These are phyloP conservation scores for Drosophila prosaltans DNA, from an alignment of 1,140 invertebrate species.

Conservation along the genomic window DNA sequence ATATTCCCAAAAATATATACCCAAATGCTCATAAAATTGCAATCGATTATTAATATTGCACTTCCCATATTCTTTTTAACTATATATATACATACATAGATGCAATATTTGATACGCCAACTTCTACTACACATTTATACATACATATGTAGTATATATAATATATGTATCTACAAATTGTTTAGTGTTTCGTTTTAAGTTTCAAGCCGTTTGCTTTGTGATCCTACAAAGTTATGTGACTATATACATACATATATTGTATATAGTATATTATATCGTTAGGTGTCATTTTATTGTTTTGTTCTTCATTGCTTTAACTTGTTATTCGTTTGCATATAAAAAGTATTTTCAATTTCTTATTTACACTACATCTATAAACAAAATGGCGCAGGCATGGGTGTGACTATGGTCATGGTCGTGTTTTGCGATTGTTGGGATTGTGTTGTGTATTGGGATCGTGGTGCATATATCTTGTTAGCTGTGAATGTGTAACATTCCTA, in stretches of 20 bases:
- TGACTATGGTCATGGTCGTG: constrained; percentile 28
- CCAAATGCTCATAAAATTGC: constrained; percentile 65
- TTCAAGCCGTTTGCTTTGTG: constrained; percentile 60
- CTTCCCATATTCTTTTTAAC: constrained; percentile 32
- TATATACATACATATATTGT: constrained; percentile 33
- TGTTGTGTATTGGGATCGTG: constrained; percentile 14
- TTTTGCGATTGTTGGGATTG: constrained; percentile 26
- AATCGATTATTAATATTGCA: constrained; percentile 41
- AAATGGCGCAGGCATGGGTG: constrained; percentile 52
- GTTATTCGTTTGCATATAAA: constrained; percentile 68
- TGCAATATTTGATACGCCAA: constrained; percentile 51
- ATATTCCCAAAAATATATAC: constrained; percentile 78
- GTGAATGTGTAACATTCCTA: constrained; percentile 42
- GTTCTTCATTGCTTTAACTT: constrained; percentile 61
- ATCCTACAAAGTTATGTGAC: constrained; percentile 60
- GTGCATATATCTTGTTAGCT: background rate
- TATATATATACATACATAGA: constrained; percentile 33
- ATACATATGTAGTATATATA: constrained; percentile 43
- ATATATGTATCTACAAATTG: constrained; percentile 57
- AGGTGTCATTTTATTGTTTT: constrained; percentile 52
- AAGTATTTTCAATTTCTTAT: constrained; percentile 67
- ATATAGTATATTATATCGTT: constrained; percentile 45
- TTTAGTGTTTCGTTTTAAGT: constrained; percentile 38
- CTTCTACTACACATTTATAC: constrained; percentile 56
- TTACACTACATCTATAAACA: constrained; percentile 62